Percentiles rank a stretch among this genome's conserved stretches.
phyloP scores from a whole-genome alignment of 2,888 invertebrate species.

The Drosophila kokeensis region DNA sequence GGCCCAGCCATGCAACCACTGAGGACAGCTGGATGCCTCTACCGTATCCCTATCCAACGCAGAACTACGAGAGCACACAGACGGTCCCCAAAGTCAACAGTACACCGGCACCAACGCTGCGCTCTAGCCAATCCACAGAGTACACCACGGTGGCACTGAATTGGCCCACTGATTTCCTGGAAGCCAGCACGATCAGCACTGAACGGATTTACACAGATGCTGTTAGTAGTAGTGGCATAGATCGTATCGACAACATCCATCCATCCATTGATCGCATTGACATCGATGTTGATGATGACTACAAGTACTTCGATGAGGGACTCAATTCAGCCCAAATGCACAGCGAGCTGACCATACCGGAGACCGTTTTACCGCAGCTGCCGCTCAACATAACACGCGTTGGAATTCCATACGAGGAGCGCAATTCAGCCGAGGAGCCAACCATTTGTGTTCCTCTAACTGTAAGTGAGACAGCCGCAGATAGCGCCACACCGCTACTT shows the following conservation, averaged over 20 bases:
- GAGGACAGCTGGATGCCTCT: constrained; percentile 73
- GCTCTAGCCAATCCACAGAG: constrained; percentile 40
- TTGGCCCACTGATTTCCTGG: constrained; percentile 80
- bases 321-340: constrained; percentile 70
- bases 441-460: constrained; percentile 80
- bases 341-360: constrained; percentile 72
- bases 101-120: constrained; percentile 28
- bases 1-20: constrained; percentile 29
- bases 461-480: constrained; percentile 69
- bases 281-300: constrained; percentile 64
- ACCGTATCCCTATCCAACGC: constrained; percentile 63
- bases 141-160: constrained; percentile 54
- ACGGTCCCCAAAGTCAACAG: constrained; percentile 25
- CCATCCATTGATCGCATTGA: constrained; percentile 56
- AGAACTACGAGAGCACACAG: constrained; percentile 55
- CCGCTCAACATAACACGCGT: constrained; percentile 79
- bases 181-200: constrained; percentile 47
- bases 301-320: constrained; percentile 60
- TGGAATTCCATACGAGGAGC: constrained; percentile 76
- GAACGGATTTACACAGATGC: constrained; percentile 32
- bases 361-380: constrained; percentile 61
- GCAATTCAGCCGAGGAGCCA: constrained; percentile 75
- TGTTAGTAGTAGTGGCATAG: constrained; percentile 33
- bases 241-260: constrained; percentile 37
- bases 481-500: constrained; percentile 51